Base-by-base conservation (phyloP, 23 tunicate species). In the Styela clava region DNA sequence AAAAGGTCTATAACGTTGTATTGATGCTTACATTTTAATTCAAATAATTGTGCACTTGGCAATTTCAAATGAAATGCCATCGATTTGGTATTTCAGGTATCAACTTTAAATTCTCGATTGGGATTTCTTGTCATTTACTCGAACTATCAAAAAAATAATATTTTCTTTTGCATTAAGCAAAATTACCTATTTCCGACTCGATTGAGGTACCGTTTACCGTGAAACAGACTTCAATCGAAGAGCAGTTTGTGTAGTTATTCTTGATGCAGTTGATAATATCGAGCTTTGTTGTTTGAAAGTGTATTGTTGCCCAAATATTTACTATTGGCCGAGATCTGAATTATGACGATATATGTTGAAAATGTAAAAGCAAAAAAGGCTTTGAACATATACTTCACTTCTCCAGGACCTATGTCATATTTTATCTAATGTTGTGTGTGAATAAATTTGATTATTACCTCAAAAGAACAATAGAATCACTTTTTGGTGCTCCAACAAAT, bases 401-500 rank as follows among this genome's bases (percentile, higher is more conserved):
- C 61, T 82, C 30, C n/a, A n/a, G n/a, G n/a, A n/a, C n/a, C n/a
- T n/a, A n/a, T n/a, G n/a, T n/a, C n/a, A n/a, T n/a, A n/a, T n/a
- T n/a, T n/a, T n/a, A n/a, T n/a, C n/a, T n/a, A n/a, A n/a, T n/a
- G n/a, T 12, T 78, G 9, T n/a, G n/a, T n/a, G n/a, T n/a, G n/a
- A n/a, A n/a, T n/a, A n/a, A n/a, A 5, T 7, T 3, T 72, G 2
- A 26, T 16, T 30, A 25, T 35, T 34, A 89, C 89, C 89, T 79
- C 21, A 86, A 69, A n/a, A 86, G 32, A 28, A 79, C 73, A 3
- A 67, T 79, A 27, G 73, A 26, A 31, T 79, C 79, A 63, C 81
- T 71, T 19, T 69, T 86, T 22, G 89, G 89, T 20, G 89, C 89
- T 2, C 81, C 81, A 52, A 86, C 79, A 12, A 71, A 24, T 2